Evolutionary conservation across 2,797 vertebrate species (phyloP).

Genomic region (Loriculus beryllinus): DNA sequence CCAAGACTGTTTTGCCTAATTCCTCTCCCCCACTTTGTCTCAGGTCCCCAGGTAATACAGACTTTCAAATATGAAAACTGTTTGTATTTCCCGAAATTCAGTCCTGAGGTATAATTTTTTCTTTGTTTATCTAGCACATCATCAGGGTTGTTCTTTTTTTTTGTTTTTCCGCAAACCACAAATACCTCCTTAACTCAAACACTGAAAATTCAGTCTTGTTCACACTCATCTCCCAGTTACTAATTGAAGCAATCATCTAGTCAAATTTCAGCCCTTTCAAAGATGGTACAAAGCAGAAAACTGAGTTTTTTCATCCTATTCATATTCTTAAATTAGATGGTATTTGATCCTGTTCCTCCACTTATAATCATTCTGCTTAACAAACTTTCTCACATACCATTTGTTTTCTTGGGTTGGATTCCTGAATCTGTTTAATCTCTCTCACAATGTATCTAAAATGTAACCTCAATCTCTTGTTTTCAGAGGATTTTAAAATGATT

Average conservation of each 20-base stretch:
- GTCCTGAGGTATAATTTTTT: slow-evolving; percentile 56
- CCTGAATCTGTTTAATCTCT: neutral
- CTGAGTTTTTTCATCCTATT: slow-evolving; percentile 5
- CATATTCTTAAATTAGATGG: slow-evolving; percentile 31
- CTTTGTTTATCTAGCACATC: slow-evolving; percentile 68
- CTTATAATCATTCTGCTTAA: neutral
- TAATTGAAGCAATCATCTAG: slow-evolving; percentile 33
- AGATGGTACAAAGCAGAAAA: slow-evolving; percentile 33
- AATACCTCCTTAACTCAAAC: slow-evolving; percentile 31
- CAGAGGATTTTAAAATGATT: neutral
- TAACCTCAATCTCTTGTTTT: slow-evolving; percentile 19
- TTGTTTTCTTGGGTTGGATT: neutral
- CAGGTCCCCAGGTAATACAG: neutral
- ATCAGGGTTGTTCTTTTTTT: neutral
- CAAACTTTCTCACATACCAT: slow-evolving; percentile 62
- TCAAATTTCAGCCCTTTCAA: slow-evolving; percentile 41
- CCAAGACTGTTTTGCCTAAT: neutral
- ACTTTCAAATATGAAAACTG: neutral
- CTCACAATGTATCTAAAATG: neutral
- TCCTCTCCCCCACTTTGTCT: neutral
- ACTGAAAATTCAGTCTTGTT: slow-evolving; percentile 36
- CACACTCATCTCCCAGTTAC: neutral
- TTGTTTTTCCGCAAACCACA: neutral
- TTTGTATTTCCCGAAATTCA: slow-evolving; percentile 31
- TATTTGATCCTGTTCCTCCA: slow-evolving; percentile 35